A percentile compares a stretch with the other conserved stretches of the same genome.
Conservation (phyloP, 2,888 invertebrate species). For the Omphaloscelis lunosa region DNA sequence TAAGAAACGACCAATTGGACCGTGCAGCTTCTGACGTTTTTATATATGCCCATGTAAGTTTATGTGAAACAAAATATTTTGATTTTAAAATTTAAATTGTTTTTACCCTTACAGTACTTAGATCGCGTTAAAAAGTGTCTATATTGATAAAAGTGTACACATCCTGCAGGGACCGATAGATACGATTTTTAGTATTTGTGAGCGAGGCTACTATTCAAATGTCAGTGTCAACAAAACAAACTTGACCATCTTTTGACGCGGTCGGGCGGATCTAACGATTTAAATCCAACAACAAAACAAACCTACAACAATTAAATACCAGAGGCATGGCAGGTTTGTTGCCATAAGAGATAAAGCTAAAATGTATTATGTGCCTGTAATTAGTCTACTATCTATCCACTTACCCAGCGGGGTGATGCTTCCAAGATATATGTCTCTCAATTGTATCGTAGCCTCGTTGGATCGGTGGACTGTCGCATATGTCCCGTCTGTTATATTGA, state of each 20-base stretch:
- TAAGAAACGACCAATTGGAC: too few relatives aligned
- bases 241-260: neutral
- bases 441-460: conserved; percentile 30
- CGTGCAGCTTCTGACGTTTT: too few relatives aligned
- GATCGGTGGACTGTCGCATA: conserved; percentile 38
- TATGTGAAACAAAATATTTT: too few relatives aligned
- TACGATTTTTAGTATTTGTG: neutral
- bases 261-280: neutral
- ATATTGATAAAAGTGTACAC: neutral
- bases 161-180: neutral
- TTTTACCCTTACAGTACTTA: neutral
- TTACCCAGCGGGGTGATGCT: conserved; percentile 34
- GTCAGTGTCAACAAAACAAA: neutral
- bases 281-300: neutral
- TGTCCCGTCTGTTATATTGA: conserved; percentile 27
- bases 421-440: conserved; percentile 33
- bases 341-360: neutral
- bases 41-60: too few relatives aligned
- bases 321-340: too few relatives aligned
- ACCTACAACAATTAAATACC: too few relatives aligned
- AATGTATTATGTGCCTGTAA: neutral
- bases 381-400: neutral
- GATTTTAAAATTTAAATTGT: too few relatives aligned
- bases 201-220: neutral
- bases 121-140: neutral